A percentile compares a stretch with the other conserved stretches of the same genome.
Conservation (phyloP, 2,113 vertebrate genomes). For the Harpagus bidentatus region DNA sequence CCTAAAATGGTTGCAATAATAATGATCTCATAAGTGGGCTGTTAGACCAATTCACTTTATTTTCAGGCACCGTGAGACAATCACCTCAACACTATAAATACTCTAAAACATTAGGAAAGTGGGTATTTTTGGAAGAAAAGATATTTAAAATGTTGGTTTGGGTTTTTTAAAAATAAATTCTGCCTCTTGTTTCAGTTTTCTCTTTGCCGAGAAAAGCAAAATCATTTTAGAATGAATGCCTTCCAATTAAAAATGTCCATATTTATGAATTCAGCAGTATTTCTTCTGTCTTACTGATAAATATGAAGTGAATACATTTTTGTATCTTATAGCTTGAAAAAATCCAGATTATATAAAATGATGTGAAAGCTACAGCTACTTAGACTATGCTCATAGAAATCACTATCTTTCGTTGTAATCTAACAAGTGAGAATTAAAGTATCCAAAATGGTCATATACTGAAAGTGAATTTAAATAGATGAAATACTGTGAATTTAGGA, state of each 20-base stretch:
- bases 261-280: neutral
- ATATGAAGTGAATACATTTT: neutral
- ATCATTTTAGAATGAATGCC: neutral
- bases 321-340: neutral
- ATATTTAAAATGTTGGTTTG: neutral
- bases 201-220: neutral
- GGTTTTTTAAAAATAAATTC: neutral
- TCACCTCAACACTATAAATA: neutral
- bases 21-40: neutral
- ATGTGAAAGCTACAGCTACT: neutral
- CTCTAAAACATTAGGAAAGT: neutral
- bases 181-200: neutral
- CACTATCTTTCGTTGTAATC: neutral
- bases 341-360: neutral
- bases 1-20: constrained; percentile 12
- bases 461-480: neutral
- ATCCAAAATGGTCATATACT: neutral
- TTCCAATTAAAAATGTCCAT: neutral
- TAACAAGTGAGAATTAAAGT: neutral
- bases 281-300: neutral
- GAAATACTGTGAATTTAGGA: neutral
- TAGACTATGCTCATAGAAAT: neutral
- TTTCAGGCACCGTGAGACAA: neutral
- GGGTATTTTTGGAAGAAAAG: neutral
- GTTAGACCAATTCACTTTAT: neutral